Evolutionary conservation across 2,888 invertebrate genomes (phyloP).

Genomic region (Heliconius hortense): DNA sequence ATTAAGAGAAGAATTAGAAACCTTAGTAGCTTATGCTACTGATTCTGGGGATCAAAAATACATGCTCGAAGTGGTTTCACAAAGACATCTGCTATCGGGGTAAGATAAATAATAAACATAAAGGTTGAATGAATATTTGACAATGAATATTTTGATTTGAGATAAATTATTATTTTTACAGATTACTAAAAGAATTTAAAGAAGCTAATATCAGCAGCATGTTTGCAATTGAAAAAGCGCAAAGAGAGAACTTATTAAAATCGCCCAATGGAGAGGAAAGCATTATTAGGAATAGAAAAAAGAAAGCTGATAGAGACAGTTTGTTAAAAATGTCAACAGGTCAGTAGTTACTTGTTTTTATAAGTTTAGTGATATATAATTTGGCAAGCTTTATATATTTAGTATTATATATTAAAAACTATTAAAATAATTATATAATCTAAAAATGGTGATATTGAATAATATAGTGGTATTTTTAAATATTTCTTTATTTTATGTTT

Average conservation of each 20-base stretch:
- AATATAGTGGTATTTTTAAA: too few relatives aligned
- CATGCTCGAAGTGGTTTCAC: slow-evolving; percentile 84
- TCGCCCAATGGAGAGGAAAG: slow-evolving; percentile 77
- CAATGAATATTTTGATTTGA: neutral
- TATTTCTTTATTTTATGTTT: too few relatives aligned
- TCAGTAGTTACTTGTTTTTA: slow-evolving; percentile 41
- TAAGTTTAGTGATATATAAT: neutral
- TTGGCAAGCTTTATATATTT: neutral
- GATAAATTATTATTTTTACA: slow-evolving; percentile 50
- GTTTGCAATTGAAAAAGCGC: slow-evolving; percentile 88
- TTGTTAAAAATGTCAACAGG: slow-evolving; percentile 86
- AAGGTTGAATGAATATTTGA: too few relatives aligned
- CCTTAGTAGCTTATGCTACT: slow-evolving; percentile 85
- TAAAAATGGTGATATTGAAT: too few relatives aligned
- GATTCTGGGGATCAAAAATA: slow-evolving; percentile 84
- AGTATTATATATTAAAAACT: too few relatives aligned
- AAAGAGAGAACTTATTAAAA: slow-evolving; percentile 86
- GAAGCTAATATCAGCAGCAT: slow-evolving; percentile 90
- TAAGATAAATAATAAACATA: slow-evolving; percentile 47
- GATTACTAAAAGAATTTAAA: slow-evolving; percentile 88
- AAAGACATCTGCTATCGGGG: slow-evolving; percentile 87
- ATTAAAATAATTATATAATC: too few relatives aligned
- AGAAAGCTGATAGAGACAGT: slow-evolving; percentile 85
- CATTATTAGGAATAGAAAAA: slow-evolving; percentile 82
- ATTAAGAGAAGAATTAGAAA: slow-evolving; percentile 86